Conservation (phyloP, 2,113 vertebrate genomes). For the Indicator indicator region DNA sequence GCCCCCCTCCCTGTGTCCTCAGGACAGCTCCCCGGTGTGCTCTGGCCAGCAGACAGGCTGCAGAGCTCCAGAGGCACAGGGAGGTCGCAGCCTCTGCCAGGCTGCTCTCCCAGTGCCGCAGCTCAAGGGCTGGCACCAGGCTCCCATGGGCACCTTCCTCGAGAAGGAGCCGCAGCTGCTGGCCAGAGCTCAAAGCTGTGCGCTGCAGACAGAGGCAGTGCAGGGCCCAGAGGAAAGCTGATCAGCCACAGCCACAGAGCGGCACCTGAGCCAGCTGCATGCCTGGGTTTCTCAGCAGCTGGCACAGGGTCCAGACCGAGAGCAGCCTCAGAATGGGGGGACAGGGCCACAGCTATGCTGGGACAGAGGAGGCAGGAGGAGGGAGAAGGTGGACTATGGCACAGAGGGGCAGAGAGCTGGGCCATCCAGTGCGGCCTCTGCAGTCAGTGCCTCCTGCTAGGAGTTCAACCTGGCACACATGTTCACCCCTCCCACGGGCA, state of each 20-base stretch:
- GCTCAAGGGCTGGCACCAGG: neutral
- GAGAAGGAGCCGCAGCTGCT: neutral
- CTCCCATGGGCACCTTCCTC: accelerated
- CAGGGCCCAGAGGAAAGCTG: neutral
- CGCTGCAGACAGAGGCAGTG: accelerated
- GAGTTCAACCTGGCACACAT: no score
- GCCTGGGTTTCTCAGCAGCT: accelerated
- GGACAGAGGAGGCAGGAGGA: neutral
- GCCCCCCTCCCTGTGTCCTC: no score
- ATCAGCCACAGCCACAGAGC: neutral
- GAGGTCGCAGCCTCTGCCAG: accelerated
- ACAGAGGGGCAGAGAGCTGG: neutral
- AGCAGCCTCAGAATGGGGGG: neutral
- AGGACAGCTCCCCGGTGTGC: accelerated
- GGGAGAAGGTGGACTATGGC: neutral
- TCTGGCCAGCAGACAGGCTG: accelerated
- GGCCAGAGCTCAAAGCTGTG: neutral
- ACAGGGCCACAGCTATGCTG: neutral
- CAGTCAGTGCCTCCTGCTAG: no score
- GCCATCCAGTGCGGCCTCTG: neutral
- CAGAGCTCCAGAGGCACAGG: neutral
- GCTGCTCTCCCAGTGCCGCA: no score
- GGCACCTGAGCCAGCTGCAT: neutral
- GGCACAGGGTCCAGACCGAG: neutral
- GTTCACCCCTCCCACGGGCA: no score